These are phyloP conservation scores for Nothobranchius furzeri DNA, from an alignment of 2,113 vertebrate species.

Conservation along the genomic window DNA sequence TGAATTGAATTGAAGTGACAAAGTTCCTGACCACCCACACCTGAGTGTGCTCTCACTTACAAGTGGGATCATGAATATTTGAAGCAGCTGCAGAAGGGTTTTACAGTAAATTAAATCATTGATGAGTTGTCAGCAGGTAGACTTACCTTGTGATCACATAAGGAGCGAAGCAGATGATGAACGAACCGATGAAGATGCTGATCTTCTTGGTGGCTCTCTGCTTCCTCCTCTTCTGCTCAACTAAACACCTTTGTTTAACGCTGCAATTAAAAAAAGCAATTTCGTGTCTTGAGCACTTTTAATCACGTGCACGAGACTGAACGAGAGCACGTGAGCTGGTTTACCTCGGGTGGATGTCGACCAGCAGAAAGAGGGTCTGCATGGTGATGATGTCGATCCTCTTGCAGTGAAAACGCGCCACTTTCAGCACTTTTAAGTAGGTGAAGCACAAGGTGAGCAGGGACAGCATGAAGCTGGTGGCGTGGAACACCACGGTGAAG, in stretches of 20 bases:
- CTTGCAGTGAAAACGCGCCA: constrained; percentile 86
- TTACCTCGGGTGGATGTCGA: constrained; percentile 88
- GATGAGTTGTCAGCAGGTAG: neutral
- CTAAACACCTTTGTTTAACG: constrained; percentile 83
- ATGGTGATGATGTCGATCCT: constrained; percentile 84
- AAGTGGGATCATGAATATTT: constrained; percentile 10
- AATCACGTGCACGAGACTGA: too few relatives aligned
- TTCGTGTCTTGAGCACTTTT: neutral
- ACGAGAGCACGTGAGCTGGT: neutral
- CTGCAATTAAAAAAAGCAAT: constrained; percentile 58
- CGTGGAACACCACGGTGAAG: constrained; percentile 85
- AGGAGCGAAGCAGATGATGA: constrained; percentile 86
- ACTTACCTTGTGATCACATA: constrained; percentile 84
- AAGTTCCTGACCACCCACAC: neutral
- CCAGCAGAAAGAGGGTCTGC: constrained; percentile 86
- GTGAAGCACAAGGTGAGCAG: constrained; percentile 85
- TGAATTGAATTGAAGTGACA: neutral
- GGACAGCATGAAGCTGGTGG: constrained; percentile 82
- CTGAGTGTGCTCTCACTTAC: neutral
- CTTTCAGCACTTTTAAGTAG: constrained; percentile 85
- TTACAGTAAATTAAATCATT: constrained; percentile 26
- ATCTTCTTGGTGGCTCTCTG: constrained; percentile 86
- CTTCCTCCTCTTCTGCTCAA: constrained; percentile 83
- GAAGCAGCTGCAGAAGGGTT: constrained; percentile 4
- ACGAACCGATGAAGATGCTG: constrained; percentile 87